Evolutionary conservation across 2,797 vertebrate genomes (phyloP).

Genomic region (Cygnus olor): DNA sequence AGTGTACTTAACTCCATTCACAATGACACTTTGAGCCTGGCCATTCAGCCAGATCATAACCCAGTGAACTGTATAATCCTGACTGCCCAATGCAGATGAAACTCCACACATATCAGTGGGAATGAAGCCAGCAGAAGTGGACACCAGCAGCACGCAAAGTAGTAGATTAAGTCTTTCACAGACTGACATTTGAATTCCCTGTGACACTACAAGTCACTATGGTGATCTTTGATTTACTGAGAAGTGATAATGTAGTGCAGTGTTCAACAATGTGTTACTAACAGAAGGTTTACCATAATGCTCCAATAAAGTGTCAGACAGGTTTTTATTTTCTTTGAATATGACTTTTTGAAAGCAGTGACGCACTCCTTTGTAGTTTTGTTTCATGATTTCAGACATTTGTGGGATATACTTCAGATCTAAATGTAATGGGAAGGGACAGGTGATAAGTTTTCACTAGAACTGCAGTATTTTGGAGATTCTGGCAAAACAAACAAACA

Average conservation of each 20-base stretch:
- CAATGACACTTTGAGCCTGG: not conserved
- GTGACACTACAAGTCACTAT: not conserved
- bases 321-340: not conserved
- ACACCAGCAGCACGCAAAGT: not conserved
- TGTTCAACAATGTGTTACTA: not conserved
- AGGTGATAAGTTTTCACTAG: not conserved
- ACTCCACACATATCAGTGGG: not conserved
- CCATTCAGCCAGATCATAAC: not conserved
- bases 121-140: not conserved
- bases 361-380: not conserved
- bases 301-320: not conserved
- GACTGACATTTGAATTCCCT: not conserved
- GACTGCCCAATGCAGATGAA: not conserved
- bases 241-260: not conserved
- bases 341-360: not conserved
- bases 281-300: constrained; percentile 30
- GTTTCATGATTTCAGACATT: not conserved
- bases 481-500: not conserved
- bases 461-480: not conserved
- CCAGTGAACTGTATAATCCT: not conserved
- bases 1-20: not conserved
- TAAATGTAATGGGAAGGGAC: not conserved
- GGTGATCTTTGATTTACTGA: not conserved
- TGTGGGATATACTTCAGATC: not conserved
- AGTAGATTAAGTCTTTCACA: constrained; percentile 12